These are phyloP conservation scores for Drosophila nr. perissopoda DNA, from an alignment of 2,888 invertebrate genomes.

Conservation along the genomic window DNA sequence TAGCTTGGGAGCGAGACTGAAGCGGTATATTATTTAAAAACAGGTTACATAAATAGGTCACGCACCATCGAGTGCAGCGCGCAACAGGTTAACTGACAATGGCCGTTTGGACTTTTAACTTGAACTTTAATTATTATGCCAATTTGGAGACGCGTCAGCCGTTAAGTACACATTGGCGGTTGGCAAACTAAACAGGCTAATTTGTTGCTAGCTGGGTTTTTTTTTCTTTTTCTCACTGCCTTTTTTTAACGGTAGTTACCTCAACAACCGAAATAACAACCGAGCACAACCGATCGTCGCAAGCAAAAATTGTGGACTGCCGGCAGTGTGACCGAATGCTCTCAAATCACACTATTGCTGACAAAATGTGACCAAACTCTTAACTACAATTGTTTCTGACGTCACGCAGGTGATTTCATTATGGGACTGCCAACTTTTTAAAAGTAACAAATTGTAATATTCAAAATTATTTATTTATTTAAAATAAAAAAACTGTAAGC, in stretches of 20 bases:
- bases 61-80: conserved; percentile 78
- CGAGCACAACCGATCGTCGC: conserved; percentile 61
- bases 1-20: conserved; percentile 55
- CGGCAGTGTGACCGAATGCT: conserved; percentile 25
- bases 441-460: neutral
- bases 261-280: conserved; percentile 47
- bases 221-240: conserved; percentile 1
- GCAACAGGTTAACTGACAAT: conserved; percentile 68
- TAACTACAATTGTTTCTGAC: conserved; percentile 5
- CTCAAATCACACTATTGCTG: neutral
- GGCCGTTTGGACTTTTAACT: conserved; percentile 33
- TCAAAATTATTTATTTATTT: neutral
- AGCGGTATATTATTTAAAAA: conserved; percentile 73
- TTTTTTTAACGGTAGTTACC: conserved; percentile 53
- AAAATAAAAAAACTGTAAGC: neutral
- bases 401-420: conserved; percentile 6
- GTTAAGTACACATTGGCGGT: conserved; percentile 31
- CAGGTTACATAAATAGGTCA: conserved; percentile 84
- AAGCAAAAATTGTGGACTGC: conserved; percentile 53
- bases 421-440: neutral
- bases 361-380: conserved; percentile 31
- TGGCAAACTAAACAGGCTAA: conserved; percentile 36
- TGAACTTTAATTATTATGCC: conserved; percentile 27
- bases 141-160: conserved; percentile 24
- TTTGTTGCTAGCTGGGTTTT: conserved; percentile 41